These are phyloP conservation scores for Drosophila lacertosa DNA, from an alignment of 1,140 invertebrate genomes.

Conservation along the genomic window DNA sequence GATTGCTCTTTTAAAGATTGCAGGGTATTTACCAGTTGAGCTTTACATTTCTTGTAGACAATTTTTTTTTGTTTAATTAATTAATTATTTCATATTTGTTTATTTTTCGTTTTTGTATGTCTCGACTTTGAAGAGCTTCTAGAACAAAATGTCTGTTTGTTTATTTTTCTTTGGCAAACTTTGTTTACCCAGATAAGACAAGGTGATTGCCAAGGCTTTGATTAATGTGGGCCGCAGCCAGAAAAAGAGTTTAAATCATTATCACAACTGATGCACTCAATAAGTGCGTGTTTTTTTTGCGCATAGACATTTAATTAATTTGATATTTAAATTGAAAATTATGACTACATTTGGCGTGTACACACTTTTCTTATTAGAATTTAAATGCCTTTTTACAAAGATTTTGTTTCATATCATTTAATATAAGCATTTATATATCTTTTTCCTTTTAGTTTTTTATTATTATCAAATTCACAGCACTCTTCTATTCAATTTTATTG, in stretches of 20 bases:
- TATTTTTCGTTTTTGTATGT: background rate
- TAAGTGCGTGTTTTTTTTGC: background rate
- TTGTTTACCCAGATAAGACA: slow-evolving; percentile 29
- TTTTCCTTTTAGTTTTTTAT: too few species aligned
- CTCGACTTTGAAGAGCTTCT: background rate
- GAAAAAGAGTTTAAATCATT: too few species aligned
- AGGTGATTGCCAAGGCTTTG: slow-evolving; percentile 10
- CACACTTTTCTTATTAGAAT: background rate
- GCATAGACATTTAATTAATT: background rate
- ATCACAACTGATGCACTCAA: background rate
- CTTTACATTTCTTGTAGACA: too few species aligned
- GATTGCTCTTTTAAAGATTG: background rate
- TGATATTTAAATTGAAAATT: background rate
- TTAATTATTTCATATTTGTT: background rate
- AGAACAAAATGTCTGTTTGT: background rate
- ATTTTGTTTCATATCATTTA: too few species aligned
- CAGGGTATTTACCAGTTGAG: slow-evolving; percentile 19
- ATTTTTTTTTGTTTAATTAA: slow-evolving; percentile 7
- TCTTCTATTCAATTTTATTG: too few species aligned
- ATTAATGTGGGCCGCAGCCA: background rate
- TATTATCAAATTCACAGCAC: too few species aligned
- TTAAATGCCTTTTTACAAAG: too few species aligned
- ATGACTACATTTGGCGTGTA: too few species aligned
- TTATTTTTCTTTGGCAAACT: slow-evolving; percentile 7
- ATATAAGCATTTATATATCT: too few species aligned